Evolutionary conservation across 2,113 vertebrate genomes (phyloP), one percentile per base, ranked within the genome.

Genomic region (Xiphophorus couchianus): DNA sequence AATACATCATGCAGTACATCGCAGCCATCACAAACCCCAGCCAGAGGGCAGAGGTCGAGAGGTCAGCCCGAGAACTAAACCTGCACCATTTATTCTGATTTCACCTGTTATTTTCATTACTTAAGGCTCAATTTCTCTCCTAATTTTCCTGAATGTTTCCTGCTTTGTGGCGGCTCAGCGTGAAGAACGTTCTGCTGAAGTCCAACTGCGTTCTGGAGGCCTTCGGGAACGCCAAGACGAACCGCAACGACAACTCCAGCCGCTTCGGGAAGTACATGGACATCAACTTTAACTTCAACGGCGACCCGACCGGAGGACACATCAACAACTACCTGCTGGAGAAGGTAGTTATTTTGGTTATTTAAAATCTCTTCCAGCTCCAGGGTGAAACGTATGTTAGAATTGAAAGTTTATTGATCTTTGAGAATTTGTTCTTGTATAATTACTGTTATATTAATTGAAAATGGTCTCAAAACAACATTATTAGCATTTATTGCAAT

Each of bases 241-340:
- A 96, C 81, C 97, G 97, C 63, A 99, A 98, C 1, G 96, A 99
- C 93, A 99, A 99, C 91, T 98, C 97, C 73, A 98, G 97, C 87
- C 96, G 97, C 82, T 98, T 99, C 0, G 97, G 97, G 65, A 98
- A 98, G 80, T 98, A 99, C 94, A 99, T 98, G 97, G 97, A 99
- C 93, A 97, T 99, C 93, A 97, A 98, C 93, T 99, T 99, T 2
- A 96, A 97, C 95, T 98, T 99, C 88, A 99, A 97, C 29, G 97
- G 97, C 0, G 97, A 99, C 17, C 97, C 97, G 1, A 95, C 95
- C 0, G 97, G 97, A 0, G 97, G 97, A 7, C 97, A 98, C 89
- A 97, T 99, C 91, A 96, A 97, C 91, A 98, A 98, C 92, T 99
- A 98, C 89, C 94, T 99, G 82, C 94, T 99, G 85, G 97, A 99